Conservation (phyloP, 2,888 invertebrate genomes). For the Sarcophaga rosellei region DNA sequence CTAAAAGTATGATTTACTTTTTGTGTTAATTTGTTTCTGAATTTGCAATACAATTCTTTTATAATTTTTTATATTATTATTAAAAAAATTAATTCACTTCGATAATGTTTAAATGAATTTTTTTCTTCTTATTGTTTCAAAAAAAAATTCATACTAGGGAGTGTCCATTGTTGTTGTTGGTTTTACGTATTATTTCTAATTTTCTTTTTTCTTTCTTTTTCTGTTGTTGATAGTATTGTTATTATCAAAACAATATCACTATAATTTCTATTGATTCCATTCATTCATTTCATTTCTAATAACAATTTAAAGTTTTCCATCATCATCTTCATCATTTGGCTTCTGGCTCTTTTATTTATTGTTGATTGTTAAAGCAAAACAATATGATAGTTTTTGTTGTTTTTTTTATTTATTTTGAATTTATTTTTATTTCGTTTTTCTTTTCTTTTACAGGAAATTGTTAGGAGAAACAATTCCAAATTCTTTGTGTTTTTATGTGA, state of each 20-base stretch:
- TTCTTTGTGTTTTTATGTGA: background rate
- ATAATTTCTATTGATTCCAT: conserved; percentile 50
- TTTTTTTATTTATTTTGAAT: background rate
- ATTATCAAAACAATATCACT: conserved; percentile 20
- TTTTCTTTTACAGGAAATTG: background rate
- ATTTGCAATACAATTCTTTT: too few relatives aligned
- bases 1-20: too few relatives aligned
- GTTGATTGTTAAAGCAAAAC: conserved; percentile 19
- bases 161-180: conserved; percentile 14
- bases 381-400: background rate
- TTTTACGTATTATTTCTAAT: background rate
- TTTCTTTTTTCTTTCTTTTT: background rate
- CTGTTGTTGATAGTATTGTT: background rate
- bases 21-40: too few relatives aligned
- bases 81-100: too few relatives aligned
- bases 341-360: conserved; percentile 56
- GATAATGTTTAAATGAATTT: too few relatives aligned
- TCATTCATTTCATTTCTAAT: conserved; percentile 18
- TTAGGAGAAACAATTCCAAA: background rate
- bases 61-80: too few relatives aligned
- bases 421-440: background rate
- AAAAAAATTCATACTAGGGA: background rate
- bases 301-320: conserved; percentile 29
- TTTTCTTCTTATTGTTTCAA: too few relatives aligned
- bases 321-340: conserved; percentile 28